Percentiles rank a stretch among this genome's conserved stretches.
These are phyloP conservation scores for Oscheius sp. DNA, from an alignment of 1,140 invertebrate species.

Conservation along the genomic window DNA sequence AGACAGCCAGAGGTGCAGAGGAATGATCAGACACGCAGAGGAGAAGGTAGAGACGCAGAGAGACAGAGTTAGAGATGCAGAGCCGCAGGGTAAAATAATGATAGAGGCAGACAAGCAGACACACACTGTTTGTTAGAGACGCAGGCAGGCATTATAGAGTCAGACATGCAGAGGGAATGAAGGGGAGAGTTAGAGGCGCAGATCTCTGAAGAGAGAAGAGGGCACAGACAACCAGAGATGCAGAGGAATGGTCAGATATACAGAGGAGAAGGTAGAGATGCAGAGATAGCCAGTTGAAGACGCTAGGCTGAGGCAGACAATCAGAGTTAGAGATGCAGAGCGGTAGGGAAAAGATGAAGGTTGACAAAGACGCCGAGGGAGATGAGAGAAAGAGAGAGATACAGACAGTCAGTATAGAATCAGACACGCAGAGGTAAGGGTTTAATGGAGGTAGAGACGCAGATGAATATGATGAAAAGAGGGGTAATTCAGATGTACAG, in stretches of 20 bases:
- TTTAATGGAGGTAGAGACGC: background rate
- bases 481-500: background rate
- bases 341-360: background rate
- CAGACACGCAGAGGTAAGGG: background rate
- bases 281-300: background rate
- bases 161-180: too few species aligned
- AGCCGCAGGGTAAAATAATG: too few species aligned
- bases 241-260: background rate
- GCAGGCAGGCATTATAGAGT: background rate
- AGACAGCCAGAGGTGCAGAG: background rate
- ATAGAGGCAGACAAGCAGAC: background rate
- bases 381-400: background rate
- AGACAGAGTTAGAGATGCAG: background rate
- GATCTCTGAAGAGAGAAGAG: background rate
- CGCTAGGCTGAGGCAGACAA: background rate
- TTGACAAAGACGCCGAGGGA: background rate
- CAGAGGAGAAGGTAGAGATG: background rate
- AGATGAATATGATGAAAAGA: conserved; percentile 8
- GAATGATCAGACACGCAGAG: background rate
- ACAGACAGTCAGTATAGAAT: background rate
- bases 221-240: background rate
- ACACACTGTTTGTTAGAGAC: too few species aligned
- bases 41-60: background rate
- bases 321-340: too few species aligned
- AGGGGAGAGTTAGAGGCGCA: too few species aligned